A percentile compares a stretch with the other conserved stretches of the same genome.
phyloP scores from a whole-genome alignment of 2,888 invertebrate genomes.

The Epinotia nisella region DNA sequence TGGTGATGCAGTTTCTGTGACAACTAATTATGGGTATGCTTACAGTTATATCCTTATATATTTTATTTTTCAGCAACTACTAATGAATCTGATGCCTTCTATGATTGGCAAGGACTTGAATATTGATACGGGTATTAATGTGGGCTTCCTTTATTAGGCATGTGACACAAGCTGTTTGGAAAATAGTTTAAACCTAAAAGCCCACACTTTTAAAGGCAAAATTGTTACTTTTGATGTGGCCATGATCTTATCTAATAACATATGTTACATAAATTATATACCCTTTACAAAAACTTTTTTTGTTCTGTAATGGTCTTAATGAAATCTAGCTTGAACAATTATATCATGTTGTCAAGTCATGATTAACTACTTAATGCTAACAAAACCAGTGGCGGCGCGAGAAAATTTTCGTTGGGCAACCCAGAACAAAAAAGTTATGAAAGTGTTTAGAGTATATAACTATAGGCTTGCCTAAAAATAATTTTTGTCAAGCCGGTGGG shows the following conservation, averaged over 20 bases:
- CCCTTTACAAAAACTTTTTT: constrained; percentile 29
- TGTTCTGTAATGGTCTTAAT: constrained; percentile 48
- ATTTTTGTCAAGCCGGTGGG: no score
- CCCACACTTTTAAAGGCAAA: constrained; percentile 11
- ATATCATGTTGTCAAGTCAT: constrained; percentile 54
- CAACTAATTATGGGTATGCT: neutral
- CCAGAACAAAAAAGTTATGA: no score
- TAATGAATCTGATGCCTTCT: constrained; percentile 3
- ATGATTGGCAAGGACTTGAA: constrained; percentile 25
- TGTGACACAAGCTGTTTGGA: neutral
- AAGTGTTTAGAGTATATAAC: no score
- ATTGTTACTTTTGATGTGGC: constrained; percentile 9
- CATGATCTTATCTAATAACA: constrained; percentile 19
- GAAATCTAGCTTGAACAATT: constrained; percentile 35
- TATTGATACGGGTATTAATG: constrained; percentile 5
- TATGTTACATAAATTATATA: constrained; percentile 23
- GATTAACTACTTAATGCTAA: constrained; percentile 80
- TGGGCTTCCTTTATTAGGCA: constrained; percentile 18
- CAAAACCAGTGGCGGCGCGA: no score
- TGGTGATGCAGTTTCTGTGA: neutral
- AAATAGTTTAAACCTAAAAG: constrained; percentile 10
- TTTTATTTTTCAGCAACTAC: constrained; percentile 9
- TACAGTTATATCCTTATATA: neutral
- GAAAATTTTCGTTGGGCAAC: no score
- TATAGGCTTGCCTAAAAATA: no score